Conservation (phyloP, 2,797 vertebrate species). For the Rhynchonycteris naso region DNA sequence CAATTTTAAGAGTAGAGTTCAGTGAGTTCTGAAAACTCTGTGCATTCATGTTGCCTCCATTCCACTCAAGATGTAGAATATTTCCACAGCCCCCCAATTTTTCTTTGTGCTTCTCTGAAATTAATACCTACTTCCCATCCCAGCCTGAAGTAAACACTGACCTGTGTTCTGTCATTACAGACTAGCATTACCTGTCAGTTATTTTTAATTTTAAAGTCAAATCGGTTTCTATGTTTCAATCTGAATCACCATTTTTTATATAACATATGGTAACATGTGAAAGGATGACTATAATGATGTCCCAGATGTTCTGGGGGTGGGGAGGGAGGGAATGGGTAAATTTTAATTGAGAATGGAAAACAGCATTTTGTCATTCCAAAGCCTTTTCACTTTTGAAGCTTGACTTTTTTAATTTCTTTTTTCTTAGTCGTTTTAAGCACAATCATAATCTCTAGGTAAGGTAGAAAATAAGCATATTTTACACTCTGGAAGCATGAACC, state of each 20-base stretch:
- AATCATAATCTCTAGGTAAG: neutral
- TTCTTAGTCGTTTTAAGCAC: neutral
- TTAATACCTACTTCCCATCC: neutral
- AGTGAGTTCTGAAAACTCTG: neutral
- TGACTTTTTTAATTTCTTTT: neutral
- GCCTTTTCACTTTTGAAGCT: neutral
- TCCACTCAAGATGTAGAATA: neutral
- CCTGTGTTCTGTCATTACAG: neutral
- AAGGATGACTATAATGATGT: neutral
- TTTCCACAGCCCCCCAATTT: neutral
- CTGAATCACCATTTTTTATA: neutral
- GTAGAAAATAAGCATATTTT: neutral
- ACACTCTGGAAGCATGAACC: neutral
- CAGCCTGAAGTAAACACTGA: neutral
- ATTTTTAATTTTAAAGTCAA: neutral
- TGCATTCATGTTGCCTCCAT: neutral
- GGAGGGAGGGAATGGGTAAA: rapidly evolving
- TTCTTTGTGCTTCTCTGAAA: neutral
- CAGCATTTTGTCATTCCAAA: neutral
- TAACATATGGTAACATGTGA: neutral
- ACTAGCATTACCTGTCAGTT: neutral
- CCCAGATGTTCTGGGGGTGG: neutral
- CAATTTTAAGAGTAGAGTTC: neutral
- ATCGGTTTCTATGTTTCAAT: neutral
- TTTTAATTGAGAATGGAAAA: neutral